These are phyloP conservation scores for Mylabris sibirica DNA, from an alignment of 2,888 invertebrate species.

Conservation along the genomic window DNA sequence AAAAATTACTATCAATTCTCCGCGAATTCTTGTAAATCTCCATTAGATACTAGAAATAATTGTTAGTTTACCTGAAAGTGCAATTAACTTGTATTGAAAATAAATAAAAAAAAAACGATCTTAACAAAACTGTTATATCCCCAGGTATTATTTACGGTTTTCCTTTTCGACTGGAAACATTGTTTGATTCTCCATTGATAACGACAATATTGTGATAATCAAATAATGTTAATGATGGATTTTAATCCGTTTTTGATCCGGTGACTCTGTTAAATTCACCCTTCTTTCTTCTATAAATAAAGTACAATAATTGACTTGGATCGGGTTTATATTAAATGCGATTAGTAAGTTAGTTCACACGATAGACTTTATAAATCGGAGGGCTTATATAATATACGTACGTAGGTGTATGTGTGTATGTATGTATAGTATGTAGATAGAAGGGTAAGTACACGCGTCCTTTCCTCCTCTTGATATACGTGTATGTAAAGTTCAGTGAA, in stretches of 20 bases:
- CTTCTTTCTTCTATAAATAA: not conserved
- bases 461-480: constrained; percentile 1
- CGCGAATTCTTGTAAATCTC: too few relatives aligned
- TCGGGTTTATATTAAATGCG: constrained; percentile 51
- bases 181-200: not conserved
- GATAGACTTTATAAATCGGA: constrained; percentile 42
- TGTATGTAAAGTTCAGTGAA: constrained; percentile 45
- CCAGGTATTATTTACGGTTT: not conserved
- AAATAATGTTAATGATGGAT: constrained; percentile 2
- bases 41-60: too few relatives aligned
- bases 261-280: constrained; percentile 20
- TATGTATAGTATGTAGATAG: not conserved
- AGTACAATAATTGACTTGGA: constrained; percentile 49
- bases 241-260: constrained; percentile 7
- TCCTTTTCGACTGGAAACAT: not conserved
- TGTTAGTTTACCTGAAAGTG: not conserved
- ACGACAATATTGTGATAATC: not conserved
- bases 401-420: not conserved
- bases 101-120: too few relatives aligned
- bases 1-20: too few relatives aligned
- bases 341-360: constrained; percentile 53
- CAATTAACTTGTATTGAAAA: not conserved
- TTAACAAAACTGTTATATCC: not conserved
- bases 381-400: constrained; percentile 36
- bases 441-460: constrained; percentile 6